phyloP scores from a whole-genome alignment of 2,113 vertebrate genomes.

The Brachyistius frenatus region DNA sequence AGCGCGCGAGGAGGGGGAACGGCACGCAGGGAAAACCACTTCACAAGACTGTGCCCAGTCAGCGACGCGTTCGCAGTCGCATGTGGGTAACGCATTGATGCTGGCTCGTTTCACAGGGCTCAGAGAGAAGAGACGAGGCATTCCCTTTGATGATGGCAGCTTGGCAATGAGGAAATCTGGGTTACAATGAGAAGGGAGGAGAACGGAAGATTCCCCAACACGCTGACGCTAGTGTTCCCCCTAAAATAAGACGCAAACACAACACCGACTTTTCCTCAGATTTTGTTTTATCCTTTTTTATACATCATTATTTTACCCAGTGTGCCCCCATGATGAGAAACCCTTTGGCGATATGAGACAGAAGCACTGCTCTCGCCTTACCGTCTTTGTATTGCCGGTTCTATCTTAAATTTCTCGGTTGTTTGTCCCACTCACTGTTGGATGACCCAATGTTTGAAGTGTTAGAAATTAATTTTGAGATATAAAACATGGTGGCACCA shows the following conservation, averaged over 20 bases:
- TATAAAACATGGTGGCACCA: too few species aligned
- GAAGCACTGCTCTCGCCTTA: too few species aligned
- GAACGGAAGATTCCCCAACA: constrained; percentile 28
- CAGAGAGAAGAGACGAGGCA: constrained; percentile 43
- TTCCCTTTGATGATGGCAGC: constrained; percentile 73
- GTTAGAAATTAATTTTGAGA: too few species aligned
- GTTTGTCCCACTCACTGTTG: too few species aligned
- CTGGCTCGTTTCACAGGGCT: constrained; percentile 25
- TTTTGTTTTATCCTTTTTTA: background rate
- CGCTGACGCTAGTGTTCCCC: constrained; percentile 1
- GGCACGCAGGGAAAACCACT: constrained; percentile 40
- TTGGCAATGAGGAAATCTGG: constrained; percentile 61
- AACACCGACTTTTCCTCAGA: background rate
- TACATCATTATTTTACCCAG: background rate
- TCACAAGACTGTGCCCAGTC: constrained; percentile 35
- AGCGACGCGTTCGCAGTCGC: too few species aligned
- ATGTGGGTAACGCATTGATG: background rate
- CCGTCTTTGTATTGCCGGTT: too few species aligned
- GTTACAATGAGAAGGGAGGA: constrained; percentile 44
- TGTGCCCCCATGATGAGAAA: background rate
- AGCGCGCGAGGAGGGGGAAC: background rate
- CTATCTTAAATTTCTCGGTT: too few species aligned
- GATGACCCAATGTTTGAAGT: too few species aligned
- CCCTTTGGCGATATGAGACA: background rate
- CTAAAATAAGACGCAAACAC: background rate